phyloP scores from a whole-genome alignment of 2,888 invertebrate genomes.

The Aleiodes alternator region DNA sequence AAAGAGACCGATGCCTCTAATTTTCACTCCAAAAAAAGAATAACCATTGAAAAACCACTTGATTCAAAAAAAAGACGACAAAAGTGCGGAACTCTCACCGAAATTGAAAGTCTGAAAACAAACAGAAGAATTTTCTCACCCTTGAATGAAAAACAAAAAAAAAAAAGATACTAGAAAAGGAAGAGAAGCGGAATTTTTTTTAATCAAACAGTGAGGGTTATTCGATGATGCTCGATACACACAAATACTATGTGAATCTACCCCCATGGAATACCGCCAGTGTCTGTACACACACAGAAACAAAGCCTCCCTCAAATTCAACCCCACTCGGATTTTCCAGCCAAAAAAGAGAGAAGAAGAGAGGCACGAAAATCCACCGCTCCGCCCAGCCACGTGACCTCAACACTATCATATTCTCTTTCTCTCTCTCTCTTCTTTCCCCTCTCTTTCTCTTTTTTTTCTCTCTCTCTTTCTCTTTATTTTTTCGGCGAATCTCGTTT shows the following conservation, averaged over 20 bases:
- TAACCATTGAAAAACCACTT: too few species aligned
- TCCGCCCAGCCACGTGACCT: constrained; percentile 42
- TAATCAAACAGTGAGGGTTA: constrained; percentile 65
- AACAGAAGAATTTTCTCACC: constrained; percentile 51
- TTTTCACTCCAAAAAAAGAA: too few species aligned
- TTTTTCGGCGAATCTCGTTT: constrained; percentile 46
- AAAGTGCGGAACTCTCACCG: constrained; percentile 29
- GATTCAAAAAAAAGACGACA: too few species aligned
- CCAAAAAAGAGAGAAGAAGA: background rate
- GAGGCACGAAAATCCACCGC: constrained; percentile 26
- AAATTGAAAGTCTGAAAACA: constrained; percentile 52
- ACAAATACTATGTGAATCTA: constrained; percentile 22
- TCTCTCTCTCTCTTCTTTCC: constrained; percentile 38
- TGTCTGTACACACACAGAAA: background rate
- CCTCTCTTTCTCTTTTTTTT: too few species aligned
- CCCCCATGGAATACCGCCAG: constrained; percentile 23
- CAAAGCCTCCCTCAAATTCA: constrained; percentile 12
- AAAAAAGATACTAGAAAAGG: constrained; percentile 22
- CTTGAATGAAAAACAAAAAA: constrained; percentile 54
- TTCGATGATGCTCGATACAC: constrained; percentile 59
- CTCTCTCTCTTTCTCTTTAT: background rate
- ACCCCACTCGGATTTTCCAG: background rate
- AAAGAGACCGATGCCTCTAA: too few species aligned
- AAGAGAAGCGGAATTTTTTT: constrained; percentile 57
- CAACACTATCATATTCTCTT: background rate